A percentile compares a stretch with the other conserved stretches of the same genome.
phyloP scores from a whole-genome alignment of 2,797 vertebrate genomes.

The Pangasius djambal region DNA sequence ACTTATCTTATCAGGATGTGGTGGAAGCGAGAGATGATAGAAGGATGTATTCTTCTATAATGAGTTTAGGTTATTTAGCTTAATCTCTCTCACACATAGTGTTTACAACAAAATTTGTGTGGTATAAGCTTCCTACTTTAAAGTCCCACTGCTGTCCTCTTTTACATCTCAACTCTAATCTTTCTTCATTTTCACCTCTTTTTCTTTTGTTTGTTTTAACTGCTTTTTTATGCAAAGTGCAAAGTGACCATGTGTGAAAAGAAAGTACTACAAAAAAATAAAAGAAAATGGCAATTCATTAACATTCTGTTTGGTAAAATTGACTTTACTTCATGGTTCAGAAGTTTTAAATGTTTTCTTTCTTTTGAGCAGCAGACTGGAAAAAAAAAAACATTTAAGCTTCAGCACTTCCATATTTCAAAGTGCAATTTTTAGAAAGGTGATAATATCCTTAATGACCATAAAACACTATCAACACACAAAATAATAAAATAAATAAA shows the following conservation, averaged over 20 bases:
- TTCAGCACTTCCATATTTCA: background rate
- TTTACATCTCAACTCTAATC: background rate
- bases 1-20: conserved; percentile 10
- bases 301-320: background rate
- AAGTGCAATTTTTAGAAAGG: background rate
- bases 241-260: background rate
- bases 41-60: background rate
- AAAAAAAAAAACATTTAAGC: background rate
- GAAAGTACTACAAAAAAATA: background rate
- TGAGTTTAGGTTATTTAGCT: background rate
- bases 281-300: background rate
- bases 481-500: background rate
- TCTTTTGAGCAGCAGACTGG: background rate
- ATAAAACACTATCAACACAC: background rate
- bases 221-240: background rate
- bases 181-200: background rate
- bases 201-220: background rate
- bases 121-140: background rate
- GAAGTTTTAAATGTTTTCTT: background rate
- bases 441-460: background rate
- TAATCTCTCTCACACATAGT: background rate
- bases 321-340: background rate
- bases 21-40: conserved; percentile 2
- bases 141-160: background rate
- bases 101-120: background rate